Evolutionary conservation across 2,888 invertebrate species (phyloP), one percentile per base, ranked within the genome.

Genomic region (Gymnosoma rotundatum): DNA sequence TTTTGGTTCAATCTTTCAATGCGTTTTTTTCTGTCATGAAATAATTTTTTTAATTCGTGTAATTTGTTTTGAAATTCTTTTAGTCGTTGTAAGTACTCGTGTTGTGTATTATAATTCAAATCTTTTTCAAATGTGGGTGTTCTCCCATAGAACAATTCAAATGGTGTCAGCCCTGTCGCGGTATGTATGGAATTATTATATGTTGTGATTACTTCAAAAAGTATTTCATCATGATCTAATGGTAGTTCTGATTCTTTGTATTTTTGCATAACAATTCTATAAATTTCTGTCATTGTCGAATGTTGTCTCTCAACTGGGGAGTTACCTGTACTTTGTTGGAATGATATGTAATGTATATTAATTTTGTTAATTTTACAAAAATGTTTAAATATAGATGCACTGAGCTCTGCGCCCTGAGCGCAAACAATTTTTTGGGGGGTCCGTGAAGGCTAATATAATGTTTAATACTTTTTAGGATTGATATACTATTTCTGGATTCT

Each of bases 241-340:
- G 50, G 42, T 56, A 72, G n/a, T 32, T 61, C 42, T 16, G 64
- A 32, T n/a, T 6, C 21, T 61, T 64, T 75, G 18, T 66, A 67
- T 74, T 80, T 66, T n/a, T 67, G n/a, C 16, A 67, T 36, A 69
- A 81, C 20, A n/a, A 81, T 73, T 66, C 72, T 69, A 42, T 83
- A 85, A 18, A 67, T 85, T 63, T 85, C 85, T 10, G 79, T 83
- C 10, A 86, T 63, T 0, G 82, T 85, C 0, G 75, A 79, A 16
- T 79, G 82, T 32, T 78, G 45, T 50, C 76, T 72, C 45, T 78
- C 79, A 1, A 85, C 66, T 52, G 76, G 80, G 16, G 78, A 54
- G 36, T 85, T 86, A 32, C 85, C 72, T 32, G 64, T 75, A 3
- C 52, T 79, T 66, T 86, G 83, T 58, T 86, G 83, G 36, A 83